Conservation (phyloP, 2,797 vertebrate species). For the Danio albolineatus region DNA sequence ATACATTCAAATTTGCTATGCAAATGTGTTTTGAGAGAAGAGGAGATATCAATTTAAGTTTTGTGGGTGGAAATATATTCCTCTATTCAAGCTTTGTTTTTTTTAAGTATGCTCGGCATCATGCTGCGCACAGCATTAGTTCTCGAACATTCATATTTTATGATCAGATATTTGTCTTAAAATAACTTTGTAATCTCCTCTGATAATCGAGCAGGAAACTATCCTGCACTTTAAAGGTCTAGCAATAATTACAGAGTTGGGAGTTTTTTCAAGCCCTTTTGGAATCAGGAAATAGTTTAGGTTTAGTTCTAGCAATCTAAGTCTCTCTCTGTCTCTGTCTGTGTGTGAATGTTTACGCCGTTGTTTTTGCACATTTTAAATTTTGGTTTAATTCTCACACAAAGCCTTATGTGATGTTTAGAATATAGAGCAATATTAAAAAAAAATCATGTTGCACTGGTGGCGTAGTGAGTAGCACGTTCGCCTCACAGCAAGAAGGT, state of each 20-base stretch:
- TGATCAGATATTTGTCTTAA: slow-evolving; percentile 4
- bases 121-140: background rate
- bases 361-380: too few species aligned
- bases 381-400: too few species aligned
- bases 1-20: background rate
- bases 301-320: background rate
- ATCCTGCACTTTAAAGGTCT: background rate
- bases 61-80: background rate
- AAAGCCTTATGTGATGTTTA: too few species aligned
- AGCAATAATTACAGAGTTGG: background rate
- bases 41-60: background rate
- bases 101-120: background rate
- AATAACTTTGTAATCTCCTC: slow-evolving; percentile 2
- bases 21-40: background rate
- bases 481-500: too few species aligned
- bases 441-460: too few species aligned
- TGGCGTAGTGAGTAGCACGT: too few species aligned
- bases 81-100: background rate
- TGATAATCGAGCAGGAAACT: background rate
- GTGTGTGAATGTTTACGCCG: too few species aligned
- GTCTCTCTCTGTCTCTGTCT: too few species aligned
- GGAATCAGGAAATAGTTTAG: background rate
- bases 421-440: too few species aligned
- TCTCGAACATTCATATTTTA: slow-evolving; percentile 2
- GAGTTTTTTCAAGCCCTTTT: background rate